Percentiles rank a stretch among this genome's conserved stretches.
phyloP scores from a whole-genome alignment of 2,113 vertebrate species.

The Hepsetus odoe region DNA sequence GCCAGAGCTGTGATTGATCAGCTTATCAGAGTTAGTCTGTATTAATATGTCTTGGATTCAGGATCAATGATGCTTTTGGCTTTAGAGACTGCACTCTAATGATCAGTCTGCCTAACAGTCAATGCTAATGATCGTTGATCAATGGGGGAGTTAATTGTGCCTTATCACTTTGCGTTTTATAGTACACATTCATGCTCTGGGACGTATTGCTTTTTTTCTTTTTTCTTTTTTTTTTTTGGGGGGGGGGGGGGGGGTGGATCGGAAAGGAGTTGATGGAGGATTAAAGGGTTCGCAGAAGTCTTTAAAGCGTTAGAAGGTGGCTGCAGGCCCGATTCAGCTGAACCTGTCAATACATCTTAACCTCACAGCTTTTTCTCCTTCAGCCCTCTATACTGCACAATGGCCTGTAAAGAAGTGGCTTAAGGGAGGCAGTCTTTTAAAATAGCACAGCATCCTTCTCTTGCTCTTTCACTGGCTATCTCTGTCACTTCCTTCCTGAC shows the following conservation, averaged over 20 bases:
- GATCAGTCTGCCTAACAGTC: constrained; percentile 19
- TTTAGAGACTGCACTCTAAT: constrained; percentile 15
- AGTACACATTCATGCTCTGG: constrained; percentile 7
- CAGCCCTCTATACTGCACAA: constrained; percentile 15
- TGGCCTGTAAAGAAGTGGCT: constrained; percentile 33
- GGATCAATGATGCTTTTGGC: constrained; percentile 2
- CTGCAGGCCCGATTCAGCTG: constrained; percentile 14
- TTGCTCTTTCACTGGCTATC: constrained; percentile 11
- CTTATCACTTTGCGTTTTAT: constrained; percentile 27
- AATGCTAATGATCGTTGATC: constrained; percentile 44
- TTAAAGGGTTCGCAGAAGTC: constrained; percentile 30
- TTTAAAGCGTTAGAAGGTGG: background rate
- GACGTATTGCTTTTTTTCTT: constrained; percentile 14
- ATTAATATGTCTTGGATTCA: background rate
- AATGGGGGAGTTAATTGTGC: constrained; percentile 44
- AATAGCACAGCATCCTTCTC: constrained; percentile 21
- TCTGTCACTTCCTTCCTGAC: constrained; percentile 6
- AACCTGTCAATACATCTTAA: constrained; percentile 47
- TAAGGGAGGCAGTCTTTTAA: constrained; percentile 28
- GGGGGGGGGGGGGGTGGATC: constrained; percentile 10
- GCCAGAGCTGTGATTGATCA: background rate
- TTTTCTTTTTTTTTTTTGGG: too few relatives aligned
- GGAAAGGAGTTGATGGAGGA: constrained; percentile 12
- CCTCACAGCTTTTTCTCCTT: constrained; percentile 12
- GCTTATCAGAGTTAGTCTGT: background rate